Percentiles rank a stretch among this genome's conserved stretches.
Conservation (phyloP, 1,140 invertebrate genomes). For the Metaphire vulgaris region DNA sequence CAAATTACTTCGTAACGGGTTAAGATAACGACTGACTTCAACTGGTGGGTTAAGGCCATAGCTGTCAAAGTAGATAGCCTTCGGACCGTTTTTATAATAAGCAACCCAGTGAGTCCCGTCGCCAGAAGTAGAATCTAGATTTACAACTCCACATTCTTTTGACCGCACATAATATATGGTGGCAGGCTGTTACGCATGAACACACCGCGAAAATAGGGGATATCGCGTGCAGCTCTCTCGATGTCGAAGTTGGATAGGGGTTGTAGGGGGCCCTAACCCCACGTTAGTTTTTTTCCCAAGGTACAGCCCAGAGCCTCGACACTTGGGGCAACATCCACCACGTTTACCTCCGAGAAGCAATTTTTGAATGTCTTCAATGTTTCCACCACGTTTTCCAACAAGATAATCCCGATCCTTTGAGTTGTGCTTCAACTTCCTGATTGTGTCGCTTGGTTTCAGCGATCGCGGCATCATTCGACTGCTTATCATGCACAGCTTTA, state of each 20-base stretch:
- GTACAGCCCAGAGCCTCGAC: background rate
- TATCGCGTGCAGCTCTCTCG: background rate
- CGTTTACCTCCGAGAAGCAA: background rate
- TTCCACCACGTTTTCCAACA: too few species aligned
- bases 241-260: background rate
- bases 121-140: background rate
- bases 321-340: background rate
- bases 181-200: background rate
- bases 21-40: background rate
- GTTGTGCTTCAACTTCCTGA: background rate
- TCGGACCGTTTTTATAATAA: background rate
- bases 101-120: background rate
- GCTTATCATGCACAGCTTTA: background rate
- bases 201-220: background rate
- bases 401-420: too few species aligned
- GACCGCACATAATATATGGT: background rate
- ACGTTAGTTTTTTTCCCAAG: background rate
- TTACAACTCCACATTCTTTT: background rate
- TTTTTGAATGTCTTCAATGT: too few species aligned
- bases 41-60: background rate
- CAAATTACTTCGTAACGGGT: too few species aligned
- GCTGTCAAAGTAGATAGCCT: background rate
- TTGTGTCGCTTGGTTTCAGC: background rate
- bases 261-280: too few species aligned
- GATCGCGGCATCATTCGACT: background rate